Evolutionary conservation across 2,888 invertebrate species (phyloP), one percentile per base, ranked within the genome.

Genomic region (Tetranychus piercei): DNA sequence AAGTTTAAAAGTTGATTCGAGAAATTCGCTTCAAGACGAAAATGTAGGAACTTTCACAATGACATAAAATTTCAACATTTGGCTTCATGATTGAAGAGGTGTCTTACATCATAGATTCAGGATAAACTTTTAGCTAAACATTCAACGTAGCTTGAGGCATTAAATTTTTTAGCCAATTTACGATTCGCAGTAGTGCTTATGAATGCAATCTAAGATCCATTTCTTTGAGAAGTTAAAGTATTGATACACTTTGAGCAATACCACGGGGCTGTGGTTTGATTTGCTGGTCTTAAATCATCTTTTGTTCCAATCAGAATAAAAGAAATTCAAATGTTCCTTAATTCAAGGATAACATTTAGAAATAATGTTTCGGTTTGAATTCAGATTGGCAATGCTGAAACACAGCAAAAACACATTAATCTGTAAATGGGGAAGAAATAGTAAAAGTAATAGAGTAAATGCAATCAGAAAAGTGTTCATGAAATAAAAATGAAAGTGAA

Each of bases 321-420:
- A 74, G 91, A 90, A 65, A 89, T 88, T 80, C 87, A 87, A 74
- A 81, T 89, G 89, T 81, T 89, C 88, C 80, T 88, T 88, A 71
- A 92, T 86, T 84, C 93, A 92, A 20, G 91, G 91, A 82, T 88
- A 87, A 92, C 92, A 93, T 84, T 91, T 93, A 80, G 88, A 88
- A 75, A 86, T 84, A 71, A 92, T 88, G 81, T 93, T 92, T 80
- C 90, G 89, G 81, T 87, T 92, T 6, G 92, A 92, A 79, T 88
- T 87, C 76, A 87, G 86, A 80, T 88, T 89, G 79, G 88, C 88
- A 78, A 92, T 88, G 43, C 92, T 89, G 84, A 90, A 93, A 83
- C 92, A 92, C 75, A 92, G 84, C 76, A 93, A 86, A 83, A 92
- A 92, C 80, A 90, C 91, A 81, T 91, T 88, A 71, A 92, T 91